Evolutionary conservation across 2,797 vertebrate species (phyloP).

Genomic region (Rhinophrynus dorsalis): DNA sequence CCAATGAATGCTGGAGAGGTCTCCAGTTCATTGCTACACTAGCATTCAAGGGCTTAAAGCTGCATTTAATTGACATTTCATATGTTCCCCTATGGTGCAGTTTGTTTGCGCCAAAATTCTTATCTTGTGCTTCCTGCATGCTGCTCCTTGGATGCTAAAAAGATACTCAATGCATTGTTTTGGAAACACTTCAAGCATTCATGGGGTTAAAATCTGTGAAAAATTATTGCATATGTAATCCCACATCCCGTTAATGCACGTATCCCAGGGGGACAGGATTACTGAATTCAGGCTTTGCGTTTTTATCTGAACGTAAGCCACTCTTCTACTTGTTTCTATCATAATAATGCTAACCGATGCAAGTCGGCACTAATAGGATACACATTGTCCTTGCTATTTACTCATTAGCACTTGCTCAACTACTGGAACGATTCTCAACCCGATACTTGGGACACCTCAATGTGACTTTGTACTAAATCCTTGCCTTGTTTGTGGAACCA

Average conservation of each 20-base stretch:
- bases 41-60: no score
- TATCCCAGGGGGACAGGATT: slow-evolving; percentile 68
- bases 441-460: neutral
- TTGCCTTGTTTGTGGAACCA: no score
- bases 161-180: no score
- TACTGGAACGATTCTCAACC: neutral
- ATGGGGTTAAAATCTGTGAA: neutral
- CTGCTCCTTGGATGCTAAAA: no score
- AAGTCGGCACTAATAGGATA: neutral
- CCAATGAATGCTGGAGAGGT: no score
- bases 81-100: no score
- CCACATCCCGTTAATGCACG: slow-evolving; percentile 83
- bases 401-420: neutral
- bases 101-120: no score
- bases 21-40: no score
- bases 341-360: slow-evolving; percentile 62
- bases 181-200: no score
- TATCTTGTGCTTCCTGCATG: no score
- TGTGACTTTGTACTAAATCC: neutral
- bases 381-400: neutral
- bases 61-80: no score
- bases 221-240: slow-evolving; percentile 47
- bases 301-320: no score
- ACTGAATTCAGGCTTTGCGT: slow-evolving; percentile 72
- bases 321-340: slow-evolving; percentile 71